Percentiles rank a stretch among this genome's conserved stretches.
Conservation (phyloP, 1,140 invertebrate genomes). For the Bombus soroeensis region DNA sequence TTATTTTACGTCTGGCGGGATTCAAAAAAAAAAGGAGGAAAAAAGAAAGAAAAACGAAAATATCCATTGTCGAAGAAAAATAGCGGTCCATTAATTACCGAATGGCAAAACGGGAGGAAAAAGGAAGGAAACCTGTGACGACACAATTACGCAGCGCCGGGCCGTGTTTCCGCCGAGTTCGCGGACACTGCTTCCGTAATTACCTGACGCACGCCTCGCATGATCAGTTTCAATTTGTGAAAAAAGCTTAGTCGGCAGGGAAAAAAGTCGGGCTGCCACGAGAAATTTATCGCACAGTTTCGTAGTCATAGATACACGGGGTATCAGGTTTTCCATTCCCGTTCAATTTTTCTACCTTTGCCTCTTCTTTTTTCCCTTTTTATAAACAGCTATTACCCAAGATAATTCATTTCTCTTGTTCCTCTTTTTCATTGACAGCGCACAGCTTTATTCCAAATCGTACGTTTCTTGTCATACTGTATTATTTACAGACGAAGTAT, state of each 20-base stretch:
- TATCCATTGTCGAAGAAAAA: background rate
- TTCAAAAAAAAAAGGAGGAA: background rate
- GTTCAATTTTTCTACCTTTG: background rate
- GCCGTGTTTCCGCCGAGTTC: slow-evolving; percentile 27
- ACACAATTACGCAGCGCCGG: slow-evolving; percentile 18
- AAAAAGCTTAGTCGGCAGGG: slow-evolving; percentile 44
- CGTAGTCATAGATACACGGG: background rate
- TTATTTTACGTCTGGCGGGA: background rate
- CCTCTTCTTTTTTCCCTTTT: background rate
- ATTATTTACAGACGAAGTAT: background rate
- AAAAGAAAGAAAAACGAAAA: background rate
- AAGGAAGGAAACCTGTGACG: slow-evolving; percentile 7
- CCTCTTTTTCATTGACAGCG: background rate
- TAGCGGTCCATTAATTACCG: slow-evolving; percentile 17
- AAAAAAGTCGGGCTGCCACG: slow-evolving; percentile 23
- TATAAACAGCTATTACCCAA: background rate
- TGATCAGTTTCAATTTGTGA: slow-evolving; percentile 57
- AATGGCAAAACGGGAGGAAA: slow-evolving; percentile 3
- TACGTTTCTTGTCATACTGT: background rate
- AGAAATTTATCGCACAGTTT: slow-evolving; percentile 42
- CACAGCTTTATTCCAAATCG: background rate
- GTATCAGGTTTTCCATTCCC: slow-evolving; percentile 1
- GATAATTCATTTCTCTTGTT: slow-evolving; percentile 18
- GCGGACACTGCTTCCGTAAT: slow-evolving; percentile 36
- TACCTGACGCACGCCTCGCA: slow-evolving; percentile 47